Conservation (phyloP, 2,888 invertebrate genomes). For the Nudaria mundana region DNA sequence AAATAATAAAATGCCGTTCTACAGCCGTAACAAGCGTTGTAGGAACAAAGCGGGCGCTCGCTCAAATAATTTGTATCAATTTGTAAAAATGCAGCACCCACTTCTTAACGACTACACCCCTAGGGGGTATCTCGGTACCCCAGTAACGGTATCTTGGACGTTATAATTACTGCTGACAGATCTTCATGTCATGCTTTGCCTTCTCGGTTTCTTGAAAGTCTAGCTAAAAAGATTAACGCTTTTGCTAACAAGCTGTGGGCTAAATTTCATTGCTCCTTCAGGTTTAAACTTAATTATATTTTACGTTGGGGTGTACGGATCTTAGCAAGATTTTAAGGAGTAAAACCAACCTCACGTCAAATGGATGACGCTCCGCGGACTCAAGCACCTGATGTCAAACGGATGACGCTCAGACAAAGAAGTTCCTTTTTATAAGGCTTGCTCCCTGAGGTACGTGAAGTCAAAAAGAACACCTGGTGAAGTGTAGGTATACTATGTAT, state of each 20-base stretch:
- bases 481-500: too few relatives aligned
- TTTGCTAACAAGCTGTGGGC: constrained; percentile 8
- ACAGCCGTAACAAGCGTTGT: constrained; percentile 79
- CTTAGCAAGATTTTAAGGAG: too few relatives aligned
- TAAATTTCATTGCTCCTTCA: background rate
- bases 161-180: constrained; percentile 65
- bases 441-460: too few relatives aligned
- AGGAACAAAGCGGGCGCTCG: constrained; percentile 79
- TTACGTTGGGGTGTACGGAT: too few relatives aligned
- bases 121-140: constrained; percentile 38
- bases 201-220: constrained; percentile 26
- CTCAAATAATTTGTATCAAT: constrained; percentile 82
- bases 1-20: constrained; percentile 80
- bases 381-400: too few relatives aligned
- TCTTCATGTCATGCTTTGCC: constrained; percentile 36
- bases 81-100: constrained; percentile 78
- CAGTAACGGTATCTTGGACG: constrained; percentile 45
- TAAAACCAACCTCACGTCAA: too few relatives aligned
- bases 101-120: constrained; percentile 46
- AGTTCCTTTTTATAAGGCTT: too few relatives aligned
- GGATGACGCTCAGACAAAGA: too few relatives aligned
- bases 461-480: too few relatives aligned
- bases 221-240: constrained; percentile 11
- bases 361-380: too few relatives aligned
- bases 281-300: too few relatives aligned